Base-by-base conservation (phyloP, 2,113 vertebrate genomes). In the Benitochromis conjunctus region DNA sequence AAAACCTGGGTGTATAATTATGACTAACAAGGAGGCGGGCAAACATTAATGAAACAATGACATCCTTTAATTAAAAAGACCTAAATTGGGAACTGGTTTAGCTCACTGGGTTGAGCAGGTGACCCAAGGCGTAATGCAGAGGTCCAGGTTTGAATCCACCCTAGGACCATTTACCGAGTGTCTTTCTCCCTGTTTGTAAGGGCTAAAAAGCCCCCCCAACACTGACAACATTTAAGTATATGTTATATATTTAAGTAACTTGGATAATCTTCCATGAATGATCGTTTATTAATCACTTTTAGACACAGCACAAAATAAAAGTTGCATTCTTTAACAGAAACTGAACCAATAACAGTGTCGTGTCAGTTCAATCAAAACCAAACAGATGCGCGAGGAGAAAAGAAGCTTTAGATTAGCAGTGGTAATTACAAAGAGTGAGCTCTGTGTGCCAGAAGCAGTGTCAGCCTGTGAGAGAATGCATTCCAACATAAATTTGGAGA, bases 321-420 rank as follows among this genome's bases (percentile, higher is more conserved):
- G 26, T 34, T 76, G 46, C 46, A n/a, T 51, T 3, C 4, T 0
- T 76, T 76, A 34, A 53, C 46, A 76, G 16, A 53, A 76, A 76
- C 46, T 53, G 46, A 76, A 53, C 71, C 46, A 48, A 51, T 29
- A 51, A 51, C 69, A 38, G n/a, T 74, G 60, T 81, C 31, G 66
- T 43, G 16, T 36, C 79, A 58, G 43, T 60, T 60, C 21, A 83
- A 62, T 79, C 36, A 34, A 11, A 34, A 71, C 46, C 34, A 84
- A 55, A 60, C 1, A 13, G 46, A 34, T 76, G 71, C 2, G 10
- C 43, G 34, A 64, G 26, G 36, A 66, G 29, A 13, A 83, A 79
- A 84, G 46, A 26, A 78, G 66, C 80, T 81, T 91, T 79, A 64
- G 53, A 88, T 84, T 78, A 83, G 58, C 26, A 51, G 43, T 62